Evolutionary conservation across 1,140 invertebrate genomes (phyloP).

Genomic region (Euschistus heros): DNA sequence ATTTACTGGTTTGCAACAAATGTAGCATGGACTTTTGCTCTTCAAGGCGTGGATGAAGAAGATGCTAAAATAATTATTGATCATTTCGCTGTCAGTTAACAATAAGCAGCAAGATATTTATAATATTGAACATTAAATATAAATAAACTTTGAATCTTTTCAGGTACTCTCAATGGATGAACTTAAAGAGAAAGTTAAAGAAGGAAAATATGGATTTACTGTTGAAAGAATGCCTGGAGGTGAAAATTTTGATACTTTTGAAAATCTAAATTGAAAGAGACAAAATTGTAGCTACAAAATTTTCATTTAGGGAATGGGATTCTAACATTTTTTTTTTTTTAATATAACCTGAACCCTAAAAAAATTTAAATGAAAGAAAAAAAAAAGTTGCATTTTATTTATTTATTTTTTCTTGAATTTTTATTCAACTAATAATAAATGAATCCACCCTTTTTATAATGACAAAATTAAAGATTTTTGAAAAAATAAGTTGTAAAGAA

Average conservation of each 20-base stretch:
- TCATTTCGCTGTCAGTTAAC: neutral
- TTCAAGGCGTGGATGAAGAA: conserved; percentile 36
- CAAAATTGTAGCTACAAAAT: too few species aligned
- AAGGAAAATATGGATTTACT: conserved; percentile 38
- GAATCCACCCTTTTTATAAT: too few species aligned
- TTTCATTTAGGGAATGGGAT: too few species aligned
- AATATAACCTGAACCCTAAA: too few species aligned
- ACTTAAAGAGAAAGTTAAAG: conserved; percentile 36
- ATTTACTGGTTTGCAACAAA: conserved; percentile 44
- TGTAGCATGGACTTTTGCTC: conserved; percentile 44
- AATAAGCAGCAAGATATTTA: neutral
- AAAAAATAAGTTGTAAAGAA: too few species aligned
- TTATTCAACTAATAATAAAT: too few species aligned
- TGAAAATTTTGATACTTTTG: neutral
- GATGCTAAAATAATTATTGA: neutral
- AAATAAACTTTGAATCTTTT: conserved; percentile 36
- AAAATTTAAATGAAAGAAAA: too few species aligned
- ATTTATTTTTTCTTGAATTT: too few species aligned
- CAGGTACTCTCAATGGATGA: conserved; percentile 35
- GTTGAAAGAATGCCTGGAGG: conserved; percentile 43
- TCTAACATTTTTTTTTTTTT: too few species aligned
- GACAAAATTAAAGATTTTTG: too few species aligned
- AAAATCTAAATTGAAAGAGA: too few species aligned
- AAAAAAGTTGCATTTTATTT: too few species aligned
- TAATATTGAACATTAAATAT: neutral